Evolutionary conservation across 1,140 invertebrate genomes (phyloP).

Genomic region (Hylaeus volcanicus): DNA sequence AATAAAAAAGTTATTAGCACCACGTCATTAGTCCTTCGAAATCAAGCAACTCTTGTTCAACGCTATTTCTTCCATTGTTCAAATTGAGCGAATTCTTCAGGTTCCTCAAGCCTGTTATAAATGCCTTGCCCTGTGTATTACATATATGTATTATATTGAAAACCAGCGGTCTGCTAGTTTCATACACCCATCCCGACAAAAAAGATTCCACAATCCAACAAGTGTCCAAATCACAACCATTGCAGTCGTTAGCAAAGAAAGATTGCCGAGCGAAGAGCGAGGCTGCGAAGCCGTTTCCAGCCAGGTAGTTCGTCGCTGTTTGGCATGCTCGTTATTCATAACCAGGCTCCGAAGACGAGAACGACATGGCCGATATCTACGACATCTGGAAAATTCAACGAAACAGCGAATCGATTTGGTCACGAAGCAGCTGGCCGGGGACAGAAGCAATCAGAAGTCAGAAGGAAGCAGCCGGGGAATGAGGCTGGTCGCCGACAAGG

Average conservation of each 20-base stretch:
- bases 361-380: constrained; percentile 38
- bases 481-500: constrained; percentile 41
- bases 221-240: neutral
- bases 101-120: no score
- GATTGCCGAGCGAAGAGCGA: neutral
- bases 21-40: no score
- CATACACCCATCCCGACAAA: no score
- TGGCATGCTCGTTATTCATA: constrained; percentile 49
- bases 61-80: no score
- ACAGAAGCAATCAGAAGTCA: constrained; percentile 75
- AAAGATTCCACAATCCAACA: no score
- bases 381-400: constrained; percentile 63
- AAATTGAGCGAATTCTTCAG: no score
- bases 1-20: no score
- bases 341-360: constrained; percentile 42
- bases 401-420: constrained; percentile 73
- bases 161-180: no score
- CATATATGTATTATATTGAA: no score
- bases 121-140: no score
- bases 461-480: constrained; percentile 54
- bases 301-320: constrained; percentile 20
- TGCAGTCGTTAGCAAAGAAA: no score
- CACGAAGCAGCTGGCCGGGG: constrained; percentile 69
- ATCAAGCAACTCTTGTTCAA: no score
- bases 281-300: constrained; percentile 3